Base-by-base conservation (phyloP, 30 jellyfish, hydroid and myxozoan species). In the Hydra vulgaris region DNA sequence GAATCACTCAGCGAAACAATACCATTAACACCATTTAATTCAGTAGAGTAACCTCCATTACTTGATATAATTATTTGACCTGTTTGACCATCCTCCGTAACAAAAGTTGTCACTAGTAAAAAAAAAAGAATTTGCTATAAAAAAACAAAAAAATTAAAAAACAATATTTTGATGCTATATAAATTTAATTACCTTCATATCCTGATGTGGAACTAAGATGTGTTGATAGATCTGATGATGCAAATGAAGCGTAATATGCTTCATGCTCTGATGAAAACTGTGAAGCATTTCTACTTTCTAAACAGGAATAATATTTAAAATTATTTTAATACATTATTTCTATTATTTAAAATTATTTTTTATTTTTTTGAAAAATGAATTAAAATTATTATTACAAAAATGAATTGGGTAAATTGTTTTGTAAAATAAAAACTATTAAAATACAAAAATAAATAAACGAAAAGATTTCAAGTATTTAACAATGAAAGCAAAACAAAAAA, bases 61-160 rank as follows among this genome's bases (percentile, higher is more conserved):
- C 94, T 89, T 12, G 96, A 79, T 23, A 91, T 91, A 66, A 91
- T 91, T 72, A 91, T 72, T 26, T 86, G 98, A 15, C 98, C 95
- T 21, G 87, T 94, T 77, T 91, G 98, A 67, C 98, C 96, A 79
- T 91, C 98, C 24, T 83, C 96, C 16, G 95, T 82, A 74, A 91
- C 98, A 67, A 78, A 91, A 24, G 96, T 81, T 21, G 98, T 77
- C 73, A 91, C 98, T 91, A 66, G 0, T 20, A 54, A 18, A 23
- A 23, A 79, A 20, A 18, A 70, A 17, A n/a, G 12, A 40, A 40
- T 40, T 68, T 15, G 15, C 8, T 68, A 4, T 68, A 1, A 68
- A 68, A 3, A n/a, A 68, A 68, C 7, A 3, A 40, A 40, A 3
- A 40, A 40, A 40, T 12, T 40, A 40, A 5, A 3, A 40, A 12